Conservation (phyloP, 1,140 invertebrate species). For the Meloidogyne floridensis region DNA sequence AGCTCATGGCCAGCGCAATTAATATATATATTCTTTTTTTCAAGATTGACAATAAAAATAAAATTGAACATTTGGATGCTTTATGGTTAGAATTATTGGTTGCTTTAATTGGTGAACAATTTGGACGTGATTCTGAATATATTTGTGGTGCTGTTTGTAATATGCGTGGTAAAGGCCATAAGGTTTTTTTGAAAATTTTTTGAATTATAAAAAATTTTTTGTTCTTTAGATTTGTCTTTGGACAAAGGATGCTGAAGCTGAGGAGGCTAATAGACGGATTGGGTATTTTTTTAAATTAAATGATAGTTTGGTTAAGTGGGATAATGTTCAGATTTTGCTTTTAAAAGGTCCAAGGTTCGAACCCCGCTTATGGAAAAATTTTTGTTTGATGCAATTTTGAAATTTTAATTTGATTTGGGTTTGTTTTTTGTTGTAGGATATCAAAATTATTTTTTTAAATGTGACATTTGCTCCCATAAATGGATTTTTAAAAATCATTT, state of each 20-base stretch:
- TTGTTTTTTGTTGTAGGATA: not conserved
- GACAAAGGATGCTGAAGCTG: slow-evolving; percentile 81
- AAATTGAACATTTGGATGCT: slow-evolving; percentile 80
- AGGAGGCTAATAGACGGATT: slow-evolving; percentile 74
- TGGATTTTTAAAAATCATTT: not conserved
- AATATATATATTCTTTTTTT: slow-evolving; percentile 12
- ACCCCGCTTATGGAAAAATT: no score
- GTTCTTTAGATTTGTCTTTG: slow-evolving; percentile 72
- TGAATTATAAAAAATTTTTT: slow-evolving; percentile 31
- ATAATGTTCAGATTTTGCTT: not conserved
- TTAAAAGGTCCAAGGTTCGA: not conserved
- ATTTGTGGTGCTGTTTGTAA: slow-evolving; percentile 93
- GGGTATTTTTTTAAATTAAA: slow-evolving; percentile 61
- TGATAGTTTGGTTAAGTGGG: not conserved
- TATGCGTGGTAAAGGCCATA: slow-evolving; percentile 84
- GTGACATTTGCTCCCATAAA: no score
- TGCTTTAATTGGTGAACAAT: slow-evolving; percentile 92
- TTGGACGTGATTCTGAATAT: slow-evolving; percentile 84
- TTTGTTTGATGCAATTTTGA: no score
- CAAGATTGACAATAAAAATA: slow-evolving; percentile 61
- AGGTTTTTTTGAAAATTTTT: slow-evolving; percentile 67
- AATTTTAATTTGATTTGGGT: no score
- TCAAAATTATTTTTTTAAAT: not conserved
- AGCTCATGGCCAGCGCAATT: no score
- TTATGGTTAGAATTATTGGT: slow-evolving; percentile 92